Evolutionary conservation across 2,113 vertebrate genomes (phyloP).

Genomic region (Glareola pratincola): DNA sequence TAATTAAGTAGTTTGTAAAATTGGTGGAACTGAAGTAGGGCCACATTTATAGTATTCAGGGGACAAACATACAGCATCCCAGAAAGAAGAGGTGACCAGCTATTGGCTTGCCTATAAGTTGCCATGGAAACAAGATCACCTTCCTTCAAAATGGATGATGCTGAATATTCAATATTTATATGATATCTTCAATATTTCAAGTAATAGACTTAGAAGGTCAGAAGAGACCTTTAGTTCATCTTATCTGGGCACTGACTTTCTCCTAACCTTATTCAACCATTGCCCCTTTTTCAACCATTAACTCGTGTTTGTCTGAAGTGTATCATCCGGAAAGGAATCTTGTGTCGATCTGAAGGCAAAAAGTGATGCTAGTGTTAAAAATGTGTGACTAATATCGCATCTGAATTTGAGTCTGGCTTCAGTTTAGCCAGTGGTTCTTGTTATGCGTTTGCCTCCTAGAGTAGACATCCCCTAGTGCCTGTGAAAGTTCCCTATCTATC

Average conservation of each 20-base stretch:
- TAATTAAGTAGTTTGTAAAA: not conserved
- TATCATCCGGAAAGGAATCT: not conserved
- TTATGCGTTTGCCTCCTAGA: not conserved
- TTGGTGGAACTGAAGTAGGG: not conserved
- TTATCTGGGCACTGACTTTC: not conserved
- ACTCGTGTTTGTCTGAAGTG: not conserved
- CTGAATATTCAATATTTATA: slow-evolving; percentile 1
- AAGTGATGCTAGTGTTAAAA: not conserved
- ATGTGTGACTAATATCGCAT: not conserved
- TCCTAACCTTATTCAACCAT: not conserved
- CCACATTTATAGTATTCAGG: not conserved
- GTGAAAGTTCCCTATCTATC: not conserved
- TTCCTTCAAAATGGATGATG: not conserved
- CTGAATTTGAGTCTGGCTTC: not conserved
- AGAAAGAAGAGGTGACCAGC: not conserved
- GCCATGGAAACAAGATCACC: not conserved
- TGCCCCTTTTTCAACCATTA: not conserved
- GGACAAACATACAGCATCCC: not conserved
- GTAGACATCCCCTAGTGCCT: not conserved
- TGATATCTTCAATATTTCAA: not conserved
- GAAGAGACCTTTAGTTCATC: not conserved
- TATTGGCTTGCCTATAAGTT: not conserved
- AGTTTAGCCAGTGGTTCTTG: not conserved
- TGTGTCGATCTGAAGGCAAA: not conserved
- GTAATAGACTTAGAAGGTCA: not conserved